Evolutionary conservation across 1,140 invertebrate species (phyloP), one percentile per base, ranked within the genome.

Genomic region (Ericerus pela): DNA sequence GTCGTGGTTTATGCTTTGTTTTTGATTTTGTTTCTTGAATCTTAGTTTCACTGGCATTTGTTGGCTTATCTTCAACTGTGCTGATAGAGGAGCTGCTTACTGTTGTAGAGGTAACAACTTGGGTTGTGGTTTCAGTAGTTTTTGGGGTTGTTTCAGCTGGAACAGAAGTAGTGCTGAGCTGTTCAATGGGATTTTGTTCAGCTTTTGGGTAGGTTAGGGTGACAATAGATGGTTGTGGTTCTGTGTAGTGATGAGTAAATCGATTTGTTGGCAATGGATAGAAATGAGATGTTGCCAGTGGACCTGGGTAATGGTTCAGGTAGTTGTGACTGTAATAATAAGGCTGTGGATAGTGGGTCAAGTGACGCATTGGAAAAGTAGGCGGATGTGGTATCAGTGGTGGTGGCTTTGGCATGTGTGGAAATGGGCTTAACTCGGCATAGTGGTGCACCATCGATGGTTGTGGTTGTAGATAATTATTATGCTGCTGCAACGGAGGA

Each of bases 171-270:
- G 16, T 11, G 16, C 10, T 36, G 31, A 10, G 10, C 10, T 47
- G 22, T 24, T 22, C 41, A 24, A 16, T 14, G 10, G 16, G 14
- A 38, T 38, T 38, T 38, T 38, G 36, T 16, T 5, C 41, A 4
- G 41, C 41, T 2, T 47, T 47, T 5, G 41, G 41, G 26, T 47
- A 47, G 41, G 41, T 24, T 47, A 47, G 26, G 26, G 41, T 47
- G 11, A 47, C 41, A 3, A 47, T 47, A 4, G 41, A 47, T 3
- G 41, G 22, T 47, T 47, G 20, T 24, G 41, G 41, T 47, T 10
- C 20, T 24, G 20, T 47, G 14, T 47, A 47, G 20, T 6, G 37
- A 16, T 41, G n/a, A 6, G 37, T 12, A 41, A n/a, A n/a, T n/a
- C n/a, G n/a, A n/a, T n/a, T n/a, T n/a, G n/a, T 41, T 47, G 41